Evolutionary conservation across 2,113 vertebrate genomes (phyloP).

Genomic region (Pristiophorus japonicus): DNA sequence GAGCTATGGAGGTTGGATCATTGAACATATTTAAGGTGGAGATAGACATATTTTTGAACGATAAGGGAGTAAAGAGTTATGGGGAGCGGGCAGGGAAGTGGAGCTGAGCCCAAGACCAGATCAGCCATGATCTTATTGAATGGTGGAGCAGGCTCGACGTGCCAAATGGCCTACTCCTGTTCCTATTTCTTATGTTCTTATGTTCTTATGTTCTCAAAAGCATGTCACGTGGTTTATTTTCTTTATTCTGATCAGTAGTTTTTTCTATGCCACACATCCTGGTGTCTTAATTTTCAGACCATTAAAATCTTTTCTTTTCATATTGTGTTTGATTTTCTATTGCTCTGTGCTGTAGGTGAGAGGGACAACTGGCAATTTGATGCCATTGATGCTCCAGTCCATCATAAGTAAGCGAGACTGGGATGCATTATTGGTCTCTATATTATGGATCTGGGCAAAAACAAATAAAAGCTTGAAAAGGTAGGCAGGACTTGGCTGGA

Average conservation of each 20-base stretch:
- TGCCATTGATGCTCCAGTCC: background rate
- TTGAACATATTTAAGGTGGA: too few relatives aligned
- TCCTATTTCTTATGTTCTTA: too few relatives aligned
- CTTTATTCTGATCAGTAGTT: background rate
- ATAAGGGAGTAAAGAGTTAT: too few relatives aligned
- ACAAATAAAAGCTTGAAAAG: background rate
- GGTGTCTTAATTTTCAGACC: background rate
- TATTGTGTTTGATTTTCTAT: background rate
- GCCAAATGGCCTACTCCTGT: too few relatives aligned
- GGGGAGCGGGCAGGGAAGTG: too few relatives aligned
- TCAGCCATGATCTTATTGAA: too few relatives aligned
- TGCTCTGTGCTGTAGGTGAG: background rate
- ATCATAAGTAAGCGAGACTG: background rate
- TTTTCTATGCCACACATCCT: background rate
- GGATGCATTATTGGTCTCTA: background rate
- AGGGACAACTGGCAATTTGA: background rate
- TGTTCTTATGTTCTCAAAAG: too few relatives aligned
- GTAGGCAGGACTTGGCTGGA: background rate
- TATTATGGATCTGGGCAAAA: background rate
- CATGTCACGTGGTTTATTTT: background rate
- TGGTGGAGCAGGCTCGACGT: too few relatives aligned
- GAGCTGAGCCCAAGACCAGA: too few relatives aligned
- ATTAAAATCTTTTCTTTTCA: background rate
- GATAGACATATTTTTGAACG: too few relatives aligned
- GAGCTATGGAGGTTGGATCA: too few relatives aligned